Percentiles rank a stretch among this genome's conserved stretches.
phyloP scores from a whole-genome alignment of 2,888 invertebrate genomes.

The Rotaria magnacalcarata region DNA sequence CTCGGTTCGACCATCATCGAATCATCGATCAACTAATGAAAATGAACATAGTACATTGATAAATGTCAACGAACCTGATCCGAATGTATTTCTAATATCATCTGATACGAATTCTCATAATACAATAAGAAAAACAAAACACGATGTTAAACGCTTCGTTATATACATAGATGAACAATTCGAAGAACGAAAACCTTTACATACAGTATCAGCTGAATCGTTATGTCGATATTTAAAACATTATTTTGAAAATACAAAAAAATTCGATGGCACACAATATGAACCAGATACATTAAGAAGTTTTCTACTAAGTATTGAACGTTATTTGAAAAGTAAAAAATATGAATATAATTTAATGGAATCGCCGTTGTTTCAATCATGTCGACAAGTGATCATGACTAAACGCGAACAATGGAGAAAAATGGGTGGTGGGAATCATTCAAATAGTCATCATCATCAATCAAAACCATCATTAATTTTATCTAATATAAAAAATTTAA shows the following conservation, averaged over 20 bases:
- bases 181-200: background rate
- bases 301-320: slow-evolving; percentile 23
- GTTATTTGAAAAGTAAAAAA: slow-evolving; percentile 24
- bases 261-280: slow-evolving; percentile 22
- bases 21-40: background rate
- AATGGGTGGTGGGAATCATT: background rate
- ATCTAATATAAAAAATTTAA: background rate
- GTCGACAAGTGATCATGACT: background rate
- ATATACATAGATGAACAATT: slow-evolving; percentile 30
- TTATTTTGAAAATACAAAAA: slow-evolving; percentile 37
- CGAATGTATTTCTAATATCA: slow-evolving; percentile 25
- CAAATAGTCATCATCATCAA: background rate
- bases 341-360: slow-evolving; percentile 34
- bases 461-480: background rate
- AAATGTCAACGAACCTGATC: background rate
- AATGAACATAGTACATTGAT: background rate
- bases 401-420: slow-evolving; percentile 32
- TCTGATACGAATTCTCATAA: slow-evolving; percentile 32
- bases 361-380: slow-evolving; percentile 17
- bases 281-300: slow-evolving; percentile 34
- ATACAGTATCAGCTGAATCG: background rate
- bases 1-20: background rate
- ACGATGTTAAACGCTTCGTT: slow-evolving; percentile 36
- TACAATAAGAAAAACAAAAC: slow-evolving; percentile 27
- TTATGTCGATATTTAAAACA: slow-evolving; percentile 27